Conservation (phyloP, 2,113 vertebrate species). For the Limanda limanda region DNA sequence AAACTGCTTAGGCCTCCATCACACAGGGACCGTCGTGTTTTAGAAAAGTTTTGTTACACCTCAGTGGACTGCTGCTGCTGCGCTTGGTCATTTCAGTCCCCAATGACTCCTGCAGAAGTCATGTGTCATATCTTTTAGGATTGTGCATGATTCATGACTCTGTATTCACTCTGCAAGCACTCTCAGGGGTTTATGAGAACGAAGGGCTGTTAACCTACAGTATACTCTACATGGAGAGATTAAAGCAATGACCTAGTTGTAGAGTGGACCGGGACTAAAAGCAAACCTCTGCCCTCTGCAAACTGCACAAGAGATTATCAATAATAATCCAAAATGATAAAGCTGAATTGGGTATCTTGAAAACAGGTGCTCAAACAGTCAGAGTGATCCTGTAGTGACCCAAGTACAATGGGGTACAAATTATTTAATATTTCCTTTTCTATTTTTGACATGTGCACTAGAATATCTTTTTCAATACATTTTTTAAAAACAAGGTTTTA, state of each 20-base stretch:
- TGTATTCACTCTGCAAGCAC: conserved; percentile 21
- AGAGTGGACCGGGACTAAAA: conserved; percentile 71
- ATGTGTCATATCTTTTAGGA: conserved; percentile 23
- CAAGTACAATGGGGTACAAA: neutral
- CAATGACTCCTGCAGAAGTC: conserved; percentile 9
- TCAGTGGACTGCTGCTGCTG: neutral
- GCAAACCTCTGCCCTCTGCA: conserved; percentile 71
- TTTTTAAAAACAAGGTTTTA: neutral
- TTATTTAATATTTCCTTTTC: conserved; percentile 38
- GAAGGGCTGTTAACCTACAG: conserved; percentile 65
- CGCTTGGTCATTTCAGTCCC: neutral
- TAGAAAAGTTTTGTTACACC: neutral
- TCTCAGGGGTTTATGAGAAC: conserved; percentile 60
- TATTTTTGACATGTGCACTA: conserved; percentile 19
- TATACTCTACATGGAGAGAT: conserved; percentile 64
- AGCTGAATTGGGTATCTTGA: conserved; percentile 66
- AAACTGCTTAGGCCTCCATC: neutral
- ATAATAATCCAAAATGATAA: conserved; percentile 79
- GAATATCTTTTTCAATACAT: neutral
- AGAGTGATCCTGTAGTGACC: conserved; percentile 35
- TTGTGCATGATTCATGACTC: conserved; percentile 34
- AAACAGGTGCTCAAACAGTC: conserved; percentile 63
- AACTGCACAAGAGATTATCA: conserved; percentile 76
- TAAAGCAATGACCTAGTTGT: conserved; percentile 77
- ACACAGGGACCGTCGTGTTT: neutral